phyloP scores from a whole-genome alignment of 2,888 invertebrate species.

The Heliconius erato region DNA sequence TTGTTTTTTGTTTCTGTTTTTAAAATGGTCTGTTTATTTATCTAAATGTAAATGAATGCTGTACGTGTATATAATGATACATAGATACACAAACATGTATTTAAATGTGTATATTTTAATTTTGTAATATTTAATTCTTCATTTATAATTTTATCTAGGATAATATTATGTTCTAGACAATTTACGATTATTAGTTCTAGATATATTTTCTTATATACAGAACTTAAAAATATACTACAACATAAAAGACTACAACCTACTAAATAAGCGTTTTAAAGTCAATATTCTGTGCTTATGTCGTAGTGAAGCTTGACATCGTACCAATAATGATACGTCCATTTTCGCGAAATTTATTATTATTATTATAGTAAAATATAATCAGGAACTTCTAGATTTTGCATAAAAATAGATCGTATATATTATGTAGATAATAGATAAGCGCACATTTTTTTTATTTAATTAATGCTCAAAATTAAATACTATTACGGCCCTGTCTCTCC shows the following conservation, averaged over 20 bases:
- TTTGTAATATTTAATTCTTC: neutral
- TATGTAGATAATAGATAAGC: slow-evolving; percentile 18
- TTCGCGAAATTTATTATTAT: slow-evolving; percentile 53
- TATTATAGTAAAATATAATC: slow-evolving; percentile 34
- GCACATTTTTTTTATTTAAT: slow-evolving; percentile 23
- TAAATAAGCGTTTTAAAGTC: slow-evolving; percentile 41
- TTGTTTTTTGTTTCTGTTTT: neutral
- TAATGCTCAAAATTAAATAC: neutral
- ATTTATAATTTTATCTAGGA: neutral
- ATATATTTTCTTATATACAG: slow-evolving; percentile 16
- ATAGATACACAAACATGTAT: neutral
- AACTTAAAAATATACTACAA: slow-evolving; percentile 12
- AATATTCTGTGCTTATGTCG: slow-evolving; percentile 44
- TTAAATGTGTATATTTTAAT: neutral
- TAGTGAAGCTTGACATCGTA: slow-evolving; percentile 50
- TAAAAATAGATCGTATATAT: slow-evolving; percentile 23
- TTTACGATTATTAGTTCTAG: neutral
- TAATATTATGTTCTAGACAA: neutral
- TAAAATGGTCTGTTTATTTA: neutral
- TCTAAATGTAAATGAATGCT: neutral
- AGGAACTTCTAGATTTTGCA: slow-evolving; percentile 25
- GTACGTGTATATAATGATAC: neutral
- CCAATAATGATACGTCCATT: slow-evolving; percentile 66
- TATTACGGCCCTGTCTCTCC: neutral
- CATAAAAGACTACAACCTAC: slow-evolving; percentile 43